Evolutionary conservation across 2,888 invertebrate genomes (phyloP).

Genomic region (Ditylenchus weischeri): DNA sequence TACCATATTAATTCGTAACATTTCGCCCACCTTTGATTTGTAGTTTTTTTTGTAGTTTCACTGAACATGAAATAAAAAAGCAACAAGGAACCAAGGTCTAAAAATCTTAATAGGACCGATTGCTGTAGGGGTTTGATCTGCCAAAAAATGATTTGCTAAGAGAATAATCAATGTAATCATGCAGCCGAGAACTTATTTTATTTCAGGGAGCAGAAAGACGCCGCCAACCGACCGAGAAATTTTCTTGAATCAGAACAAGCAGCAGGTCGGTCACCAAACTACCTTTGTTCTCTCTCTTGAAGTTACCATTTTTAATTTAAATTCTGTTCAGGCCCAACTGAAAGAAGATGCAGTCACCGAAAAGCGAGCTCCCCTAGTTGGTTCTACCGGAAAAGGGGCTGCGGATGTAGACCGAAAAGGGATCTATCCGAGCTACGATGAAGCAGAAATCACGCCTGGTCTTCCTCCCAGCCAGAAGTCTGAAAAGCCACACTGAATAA

Average conservation of each 20-base stretch:
- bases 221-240: slow-evolving; percentile 55
- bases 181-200: too few species aligned
- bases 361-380: slow-evolving; percentile 46
- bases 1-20: too few species aligned
- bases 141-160: too few species aligned
- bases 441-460: slow-evolving; percentile 43
- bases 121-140: too few species aligned
- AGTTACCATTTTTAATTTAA: neutral
- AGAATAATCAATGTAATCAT: too few species aligned
- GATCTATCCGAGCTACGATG: slow-evolving; percentile 44
- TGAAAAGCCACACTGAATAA: neutral
- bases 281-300: too few species aligned
- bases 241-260: slow-evolving; percentile 42
- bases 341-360: slow-evolving; percentile 47
- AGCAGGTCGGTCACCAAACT: slow-evolving; percentile 38
- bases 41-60: too few species aligned
- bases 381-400: slow-evolving; percentile 39
- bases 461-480: slow-evolving; percentile 16
- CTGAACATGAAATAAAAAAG: too few species aligned
- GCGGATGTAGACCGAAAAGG: slow-evolving; percentile 31
- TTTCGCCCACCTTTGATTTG: too few species aligned
- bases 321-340: slow-evolving; percentile 44
- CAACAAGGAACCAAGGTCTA: too few species aligned
- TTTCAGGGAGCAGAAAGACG: slow-evolving; percentile 41
- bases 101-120: too few species aligned